Conservation (phyloP, 2,888 invertebrate genomes). For the Scaptomyza reducta region DNA sequence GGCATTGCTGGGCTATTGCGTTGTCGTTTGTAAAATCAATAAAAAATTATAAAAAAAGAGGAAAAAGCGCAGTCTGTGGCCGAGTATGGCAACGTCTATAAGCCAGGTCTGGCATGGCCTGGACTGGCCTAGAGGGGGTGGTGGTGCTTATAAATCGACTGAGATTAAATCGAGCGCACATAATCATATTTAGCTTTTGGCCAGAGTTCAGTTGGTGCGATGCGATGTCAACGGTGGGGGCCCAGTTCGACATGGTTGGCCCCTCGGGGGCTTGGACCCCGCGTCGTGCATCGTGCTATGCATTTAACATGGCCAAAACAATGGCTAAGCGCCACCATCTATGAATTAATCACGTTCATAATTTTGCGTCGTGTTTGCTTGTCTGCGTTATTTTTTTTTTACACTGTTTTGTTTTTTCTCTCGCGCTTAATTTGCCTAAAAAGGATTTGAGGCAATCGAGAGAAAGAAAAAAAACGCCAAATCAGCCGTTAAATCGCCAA, state of each 20-base stretch:
- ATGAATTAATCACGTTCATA: constrained; percentile 81
- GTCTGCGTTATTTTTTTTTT: constrained; percentile 32
- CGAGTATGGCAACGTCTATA: constrained; percentile 25
- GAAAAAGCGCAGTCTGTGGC: constrained; percentile 22
- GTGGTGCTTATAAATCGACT: constrained; percentile 54
- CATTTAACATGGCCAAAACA: constrained; percentile 65
- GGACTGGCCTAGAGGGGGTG: constrained; percentile 10
- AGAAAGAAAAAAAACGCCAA: constrained; percentile 34
- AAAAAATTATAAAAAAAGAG: constrained; percentile 25
- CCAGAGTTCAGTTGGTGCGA: constrained; percentile 51
- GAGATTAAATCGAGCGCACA: constrained; percentile 79
- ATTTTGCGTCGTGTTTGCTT: constrained; percentile 71
- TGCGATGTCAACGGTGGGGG: constrained; percentile 66
- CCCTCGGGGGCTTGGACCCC: constrained; percentile 41
- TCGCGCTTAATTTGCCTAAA: constrained; percentile 75
- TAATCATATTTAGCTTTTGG: constrained; percentile 80
- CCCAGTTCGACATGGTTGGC: constrained; percentile 48
- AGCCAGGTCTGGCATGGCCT: constrained; percentile 3
- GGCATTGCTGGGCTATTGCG: constrained; percentile 36
- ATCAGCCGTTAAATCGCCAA: constrained; percentile 51
- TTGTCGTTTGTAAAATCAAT: constrained; percentile 61
- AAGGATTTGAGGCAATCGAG: constrained; percentile 59
- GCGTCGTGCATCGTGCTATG: constrained; percentile 65
- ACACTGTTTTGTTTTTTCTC: constrained; percentile 34
- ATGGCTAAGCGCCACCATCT: constrained; percentile 80